Base-by-base conservation (phyloP, 1,140 invertebrate species). In the Saccostrea cuccullata region DNA sequence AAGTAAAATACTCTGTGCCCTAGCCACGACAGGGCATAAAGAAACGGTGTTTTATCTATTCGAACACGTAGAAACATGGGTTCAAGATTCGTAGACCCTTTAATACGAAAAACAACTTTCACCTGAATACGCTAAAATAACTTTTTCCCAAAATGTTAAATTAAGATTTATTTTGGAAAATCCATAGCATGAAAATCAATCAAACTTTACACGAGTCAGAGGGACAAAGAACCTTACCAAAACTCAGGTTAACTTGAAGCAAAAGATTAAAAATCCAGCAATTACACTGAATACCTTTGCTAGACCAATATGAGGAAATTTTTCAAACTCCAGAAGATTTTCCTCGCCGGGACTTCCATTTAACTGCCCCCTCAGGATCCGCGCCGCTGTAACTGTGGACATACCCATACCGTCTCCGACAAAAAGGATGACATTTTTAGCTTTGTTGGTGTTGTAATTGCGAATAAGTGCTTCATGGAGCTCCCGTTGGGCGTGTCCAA, bases 381-480 rank as follows among this genome's bases (percentile, higher is more conserved):
- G 95, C 0, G 97, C 96, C 0, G 98, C 97, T 0, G 98, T 98
- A 20, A 98, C 96, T 0, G 98, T 98, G 60, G 97, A 97, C 0
- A 98, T 96, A 3, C 98, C 98, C 98, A 99, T 99, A 0, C 98
- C 98, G 93, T 99, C 98, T 0, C 98, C 98, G 12, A 99, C 95
- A 92, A 99, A 98, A 0, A 99, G 90, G n/a, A 99, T 97, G 0
- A 98, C 97, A 94, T 99, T 99, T 94, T 97, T 98, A 0, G 98
- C 98, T 0, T 90, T 77, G 60, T 90, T 90, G 17, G 36, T 90
- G 73, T 93, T 94, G 0, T 67, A 85, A 36, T 88, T 40, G 13
- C 23, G 56, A 55, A 70, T 86, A 5, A 89, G 8, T 6, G 60
- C 40, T 60, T 86, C 30, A 23, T 88, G 12, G 11, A 90, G n/a